Evolutionary conservation across 1,140 invertebrate genomes (phyloP), one percentile per base, ranked within the genome.

Genomic region (Akabosia matsudoensis): DNA sequence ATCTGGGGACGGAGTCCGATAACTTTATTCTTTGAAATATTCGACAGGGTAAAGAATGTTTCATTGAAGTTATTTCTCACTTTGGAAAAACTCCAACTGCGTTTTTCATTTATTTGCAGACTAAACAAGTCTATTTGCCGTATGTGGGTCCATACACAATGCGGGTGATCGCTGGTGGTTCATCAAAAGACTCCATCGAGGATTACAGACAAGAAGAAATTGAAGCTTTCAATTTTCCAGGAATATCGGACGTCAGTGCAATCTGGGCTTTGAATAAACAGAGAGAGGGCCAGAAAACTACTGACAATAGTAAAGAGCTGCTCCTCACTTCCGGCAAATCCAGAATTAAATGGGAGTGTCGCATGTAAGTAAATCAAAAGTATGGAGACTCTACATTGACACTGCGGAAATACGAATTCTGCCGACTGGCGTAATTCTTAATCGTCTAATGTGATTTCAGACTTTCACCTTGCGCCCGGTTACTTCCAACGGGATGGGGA

Each of bases 221-320:
- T 33, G 61, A 78, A 28, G 71, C 70, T 16, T 80, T 70, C 51
- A 80, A 80, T 26, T 33, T 78, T 74, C 76, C 74, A 0, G 79
- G 79, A 0, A 28, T 64, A 1, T 80, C 79, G 0, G 79, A 80
- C 61, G 74, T 78, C 0, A 73, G 74, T 30, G 52, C 78, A 3
- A 76, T 78, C 54, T 80, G 79, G 79, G 70, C 3, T 22, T 31
- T 73, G 37, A n/a, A n/a, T n/a, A n/a, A n/a, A n/a, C n/a, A n/a
- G n/a, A n/a, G n/a, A n/a, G n/a, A n/a, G n/a, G n/a, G n/a, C n/a
- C n/a, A n/a, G n/a, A n/a, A n/a, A n/a, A n/a, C n/a, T n/a, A n/a
- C n/a, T n/a, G n/a, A n/a, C n/a, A n/a, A n/a, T n/a, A n/a, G n/a
- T n/a, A n/a, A n/a, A n/a, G n/a, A n/a, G n/a, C n/a, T n/a, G n/a